These are phyloP conservation scores for Lochmaea capreae DNA, from an alignment of 2,888 invertebrate genomes.

Conservation along the genomic window DNA sequence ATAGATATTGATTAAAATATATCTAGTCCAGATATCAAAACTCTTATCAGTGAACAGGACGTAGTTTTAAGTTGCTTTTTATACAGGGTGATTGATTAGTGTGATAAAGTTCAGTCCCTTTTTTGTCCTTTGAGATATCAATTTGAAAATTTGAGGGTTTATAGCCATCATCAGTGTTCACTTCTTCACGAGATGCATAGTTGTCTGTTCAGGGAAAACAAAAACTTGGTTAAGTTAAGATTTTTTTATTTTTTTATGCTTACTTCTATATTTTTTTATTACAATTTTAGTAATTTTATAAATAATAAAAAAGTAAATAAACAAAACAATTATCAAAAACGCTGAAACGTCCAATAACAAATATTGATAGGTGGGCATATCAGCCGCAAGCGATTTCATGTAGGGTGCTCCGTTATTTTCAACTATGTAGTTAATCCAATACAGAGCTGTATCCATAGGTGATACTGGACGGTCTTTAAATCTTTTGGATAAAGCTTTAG, in stretches of 20 bases:
- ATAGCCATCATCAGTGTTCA: too few species aligned
- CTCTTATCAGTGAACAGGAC: too few species aligned
- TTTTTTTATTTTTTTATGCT: neutral
- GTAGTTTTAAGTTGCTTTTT: too few species aligned
- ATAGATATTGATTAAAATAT: too few species aligned
- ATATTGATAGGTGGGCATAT: conserved; percentile 70
- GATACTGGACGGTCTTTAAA: conserved; percentile 70
- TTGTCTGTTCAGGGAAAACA: too few species aligned
- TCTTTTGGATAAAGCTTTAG: conserved; percentile 64
- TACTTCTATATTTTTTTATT: neutral
- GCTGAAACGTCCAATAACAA: conserved; percentile 68
- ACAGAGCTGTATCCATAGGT: conserved; percentile 72
- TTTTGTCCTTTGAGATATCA: too few species aligned
- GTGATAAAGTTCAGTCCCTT: too few species aligned
- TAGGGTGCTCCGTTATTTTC: conserved; percentile 69
- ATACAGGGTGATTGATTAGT: too few species aligned
- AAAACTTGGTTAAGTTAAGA: too few species aligned
- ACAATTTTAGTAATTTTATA: conserved; percentile 7
- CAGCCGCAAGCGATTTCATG: conserved; percentile 69
- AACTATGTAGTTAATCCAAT: conserved; percentile 77
- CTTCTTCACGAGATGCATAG: too few species aligned
- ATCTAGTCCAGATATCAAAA: too few species aligned
- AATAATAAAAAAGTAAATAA: conserved; percentile 23
- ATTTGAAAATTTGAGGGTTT: too few species aligned
- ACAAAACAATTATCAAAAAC: conserved; percentile 55